Base-by-base conservation (phyloP, 2,797 vertebrate genomes). In the Mionectes olivaceus region DNA sequence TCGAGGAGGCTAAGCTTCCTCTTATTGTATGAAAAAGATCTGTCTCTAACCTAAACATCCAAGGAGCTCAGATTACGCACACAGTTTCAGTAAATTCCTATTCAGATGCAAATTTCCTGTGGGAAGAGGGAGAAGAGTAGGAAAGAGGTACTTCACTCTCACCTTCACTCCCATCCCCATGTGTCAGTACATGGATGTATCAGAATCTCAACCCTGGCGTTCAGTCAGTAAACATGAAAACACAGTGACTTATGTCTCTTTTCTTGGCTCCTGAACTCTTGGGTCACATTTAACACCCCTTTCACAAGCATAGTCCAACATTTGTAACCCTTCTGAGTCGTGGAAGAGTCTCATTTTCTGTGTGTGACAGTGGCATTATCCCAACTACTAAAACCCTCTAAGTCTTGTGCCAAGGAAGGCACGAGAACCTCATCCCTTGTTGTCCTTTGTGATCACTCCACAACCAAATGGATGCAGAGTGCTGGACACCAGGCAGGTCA, bases 131-230 rank as follows among this genome's bases (percentile, higher is more conserved):
- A 85, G 87, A 55, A 87, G 24, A 12, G 33, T 56, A 24, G 41
- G 68, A 90, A 71, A 77, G 32, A 80, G 25, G 5, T 33, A 27
- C 30, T 87, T 85, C 52, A 13, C n/a, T 56, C 13, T 79, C 84
- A 59, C 37, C 79, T 91, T 52, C 5, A 0, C 64, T 91, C 21
- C 35, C 64, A n/a, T 63, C 28, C 35, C n/a, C 6, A 1, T 0
- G 0, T 7, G 11, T 47, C 15, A 55, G 25, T 11, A 15, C 37
- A 32, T 0, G 3, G 11, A 71, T 28, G 17, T 21, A 5, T 11
- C 13, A 3, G 0, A 7, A 27, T 2, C 3, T 1, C 80, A 76
- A 44, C 32, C 61, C 25, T 17, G 32, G 3, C 4, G 2, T 37
- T 60, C 67, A 15, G 19, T 19, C 49, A 37, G 67, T 11, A 57